phyloP scores from a whole-genome alignment of 2,113 vertebrate species.

The Lophochroa leadbeateri region DNA sequence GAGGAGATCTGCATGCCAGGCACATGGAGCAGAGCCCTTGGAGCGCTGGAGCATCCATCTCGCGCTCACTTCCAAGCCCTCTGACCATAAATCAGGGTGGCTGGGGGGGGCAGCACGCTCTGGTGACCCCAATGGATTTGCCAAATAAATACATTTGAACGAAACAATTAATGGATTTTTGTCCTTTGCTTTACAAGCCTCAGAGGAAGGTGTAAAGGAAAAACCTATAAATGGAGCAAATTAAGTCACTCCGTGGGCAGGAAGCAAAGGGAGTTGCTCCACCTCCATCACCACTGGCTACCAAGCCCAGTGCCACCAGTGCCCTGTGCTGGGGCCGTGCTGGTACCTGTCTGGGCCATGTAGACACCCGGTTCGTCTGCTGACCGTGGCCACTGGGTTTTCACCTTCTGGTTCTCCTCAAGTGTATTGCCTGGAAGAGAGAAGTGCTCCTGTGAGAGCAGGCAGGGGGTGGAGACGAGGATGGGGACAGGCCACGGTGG shows the following conservation, averaged over 20 bases:
- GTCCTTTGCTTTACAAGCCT: constrained; percentile 52
- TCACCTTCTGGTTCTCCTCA: constrained; percentile 95
- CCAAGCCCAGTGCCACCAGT: fast-evolving
- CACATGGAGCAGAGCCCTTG: neutral
- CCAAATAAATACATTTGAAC: constrained; percentile 69
- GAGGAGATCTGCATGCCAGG: neutral
- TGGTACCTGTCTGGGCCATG: constrained; percentile 97
- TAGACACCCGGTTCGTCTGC: constrained; percentile 96
- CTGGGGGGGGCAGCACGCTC: neutral
- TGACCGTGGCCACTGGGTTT: constrained; percentile 95
- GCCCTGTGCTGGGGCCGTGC: neutral
- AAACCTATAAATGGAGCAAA: constrained; percentile 62
- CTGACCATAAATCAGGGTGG: constrained; percentile 49
- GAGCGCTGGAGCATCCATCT: constrained; percentile 45
- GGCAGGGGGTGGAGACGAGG: neutral
- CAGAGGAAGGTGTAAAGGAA: constrained; percentile 37
- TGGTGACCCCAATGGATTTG: constrained; percentile 64
- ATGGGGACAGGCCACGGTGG: fast-evolving
- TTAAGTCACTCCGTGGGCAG: neutral
- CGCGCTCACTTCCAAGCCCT: neutral
- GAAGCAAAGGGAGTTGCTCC: neutral
- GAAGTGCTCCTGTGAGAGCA: neutral
- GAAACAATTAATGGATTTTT: constrained; percentile 68
- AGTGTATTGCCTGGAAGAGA: constrained; percentile 83
- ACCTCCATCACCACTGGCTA: neutral